phyloP scores from a whole-genome alignment of 2,113 vertebrate genomes.

The Caranx ignobilis region DNA sequence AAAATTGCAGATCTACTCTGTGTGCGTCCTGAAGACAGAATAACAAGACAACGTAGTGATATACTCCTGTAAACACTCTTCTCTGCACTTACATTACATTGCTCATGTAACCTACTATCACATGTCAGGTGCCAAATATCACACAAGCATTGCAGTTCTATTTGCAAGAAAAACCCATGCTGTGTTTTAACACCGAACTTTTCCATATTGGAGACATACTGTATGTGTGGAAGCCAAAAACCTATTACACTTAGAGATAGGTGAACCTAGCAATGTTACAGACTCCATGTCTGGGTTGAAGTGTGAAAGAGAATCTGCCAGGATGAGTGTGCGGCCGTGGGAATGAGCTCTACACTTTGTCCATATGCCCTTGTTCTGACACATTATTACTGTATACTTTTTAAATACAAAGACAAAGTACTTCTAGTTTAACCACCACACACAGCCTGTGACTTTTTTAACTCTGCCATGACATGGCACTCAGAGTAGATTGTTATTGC shows the following conservation, averaged over 20 bases:
- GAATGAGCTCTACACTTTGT: conserved; percentile 18
- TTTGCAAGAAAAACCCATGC: neutral
- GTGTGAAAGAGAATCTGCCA: conserved; percentile 29
- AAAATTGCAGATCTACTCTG: neutral
- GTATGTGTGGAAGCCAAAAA: conserved; percentile 14
- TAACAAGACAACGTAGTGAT: conserved; percentile 10
- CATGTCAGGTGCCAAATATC: conserved; percentile 8
- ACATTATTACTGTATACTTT: neutral
- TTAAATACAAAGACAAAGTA: conserved; percentile 4
- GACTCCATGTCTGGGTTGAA: conserved; percentile 16
- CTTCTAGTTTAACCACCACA: neutral
- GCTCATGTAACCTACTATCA: neutral
- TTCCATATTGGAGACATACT: neutral
- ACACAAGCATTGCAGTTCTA: conserved; percentile 10
- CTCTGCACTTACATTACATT: neutral
- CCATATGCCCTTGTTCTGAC: neutral
- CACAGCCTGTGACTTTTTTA: neutral
- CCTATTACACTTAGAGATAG: conserved; percentile 20
- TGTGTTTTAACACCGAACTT: conserved; percentile 21
- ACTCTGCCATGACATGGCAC: neutral
- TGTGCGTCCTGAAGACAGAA: neutral
- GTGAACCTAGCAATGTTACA: conserved; percentile 12
- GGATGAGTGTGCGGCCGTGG: neutral
- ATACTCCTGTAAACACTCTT: conserved; percentile 25
- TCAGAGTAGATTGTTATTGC: neutral